Base-by-base conservation (phyloP, 2,888 invertebrate species). In the Andricus curvator region DNA sequence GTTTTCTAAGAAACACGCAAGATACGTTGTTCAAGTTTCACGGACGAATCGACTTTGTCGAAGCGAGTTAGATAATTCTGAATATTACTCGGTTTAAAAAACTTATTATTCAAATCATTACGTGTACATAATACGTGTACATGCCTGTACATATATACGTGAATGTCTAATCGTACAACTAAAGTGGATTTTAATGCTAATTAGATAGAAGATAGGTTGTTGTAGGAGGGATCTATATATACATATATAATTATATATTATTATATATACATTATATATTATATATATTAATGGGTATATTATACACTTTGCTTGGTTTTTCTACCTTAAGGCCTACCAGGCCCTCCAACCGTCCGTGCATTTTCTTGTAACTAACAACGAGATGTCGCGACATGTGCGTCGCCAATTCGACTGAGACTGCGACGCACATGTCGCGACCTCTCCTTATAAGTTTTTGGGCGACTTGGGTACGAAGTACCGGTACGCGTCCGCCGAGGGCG, bases 1-100 rank as follows among this genome's bases (percentile, higher is more conserved):
- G 48, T 86, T 83, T 82, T 84, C 84, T 83, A 80, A 81, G 82
- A 74, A 74, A 56, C 56, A 56, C 66, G 79, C 48, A 76, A 67
- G 51, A 84, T 84, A 89, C 84, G 86, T 89, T 91, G 90, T 92
- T 91, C 90, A 91, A 91, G 90, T 90, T 91, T 90, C 88, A 87
- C 85, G 74, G 81, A 68, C 81, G 78, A 78, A 83, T 83, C 82
- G 81, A 80, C 81, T 77, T 81, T 80, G 78, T 78, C 56, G 78
- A 60, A 80, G 64, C 79, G 78, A 79, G 79, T 68, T 79, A 80
- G 80, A 81, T 80, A 70, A 83, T 81, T 78, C 70, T 80, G 78
- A 77, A 79, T 78, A 78, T 77, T 82, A 81, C 70, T 80, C 80
- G 77, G 70, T 76, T 67, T 68, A 44, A 77, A 80, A 65, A 80